Conservation (phyloP, 2,888 invertebrate genomes). For the Cerastoderma edule region DNA sequence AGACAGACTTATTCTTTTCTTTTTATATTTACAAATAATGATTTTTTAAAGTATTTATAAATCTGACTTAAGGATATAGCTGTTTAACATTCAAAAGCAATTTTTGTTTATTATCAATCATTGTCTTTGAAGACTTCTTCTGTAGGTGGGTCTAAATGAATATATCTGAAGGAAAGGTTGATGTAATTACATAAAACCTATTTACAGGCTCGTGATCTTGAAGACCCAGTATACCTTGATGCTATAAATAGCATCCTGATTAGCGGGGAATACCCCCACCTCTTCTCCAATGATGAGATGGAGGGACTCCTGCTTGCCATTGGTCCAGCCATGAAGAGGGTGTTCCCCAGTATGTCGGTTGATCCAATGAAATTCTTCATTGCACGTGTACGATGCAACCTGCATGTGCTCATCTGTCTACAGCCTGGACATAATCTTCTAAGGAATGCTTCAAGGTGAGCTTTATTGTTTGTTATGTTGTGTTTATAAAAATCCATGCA, state of each 20-base stretch:
- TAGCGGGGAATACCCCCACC: conserved; percentile 83
- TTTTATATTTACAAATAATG: too few relatives aligned
- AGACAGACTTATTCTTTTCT: too few relatives aligned
- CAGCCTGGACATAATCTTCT: conserved; percentile 80
- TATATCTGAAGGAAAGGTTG: too few relatives aligned
- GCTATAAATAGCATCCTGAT: conserved; percentile 83
- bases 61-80: too few relatives aligned
- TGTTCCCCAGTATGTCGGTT: conserved; percentile 78
- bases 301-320: conserved; percentile 82
- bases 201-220: conserved; percentile 80
- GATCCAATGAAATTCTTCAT: conserved; percentile 83
- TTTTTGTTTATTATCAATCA: too few relatives aligned
- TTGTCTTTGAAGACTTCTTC: too few relatives aligned
- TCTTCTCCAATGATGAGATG: conserved; percentile 84
- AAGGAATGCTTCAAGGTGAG: conserved; percentile 74
- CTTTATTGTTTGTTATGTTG: not conserved
- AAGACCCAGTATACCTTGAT: conserved; percentile 81
- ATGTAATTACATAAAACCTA: too few relatives aligned
- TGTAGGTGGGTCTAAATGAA: too few relatives aligned
- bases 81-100: too few relatives aligned
- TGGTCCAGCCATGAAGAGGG: conserved; percentile 80
- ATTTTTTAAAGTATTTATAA: too few relatives aligned
- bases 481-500: too few relatives aligned
- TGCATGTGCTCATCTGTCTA: conserved; percentile 82
- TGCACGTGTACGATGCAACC: conserved; percentile 82